Evolutionary conservation across 1,140 invertebrate species (phyloP), one percentile per base, ranked within the genome.

Genomic region (Zaprionus ghesquierei): DNA sequence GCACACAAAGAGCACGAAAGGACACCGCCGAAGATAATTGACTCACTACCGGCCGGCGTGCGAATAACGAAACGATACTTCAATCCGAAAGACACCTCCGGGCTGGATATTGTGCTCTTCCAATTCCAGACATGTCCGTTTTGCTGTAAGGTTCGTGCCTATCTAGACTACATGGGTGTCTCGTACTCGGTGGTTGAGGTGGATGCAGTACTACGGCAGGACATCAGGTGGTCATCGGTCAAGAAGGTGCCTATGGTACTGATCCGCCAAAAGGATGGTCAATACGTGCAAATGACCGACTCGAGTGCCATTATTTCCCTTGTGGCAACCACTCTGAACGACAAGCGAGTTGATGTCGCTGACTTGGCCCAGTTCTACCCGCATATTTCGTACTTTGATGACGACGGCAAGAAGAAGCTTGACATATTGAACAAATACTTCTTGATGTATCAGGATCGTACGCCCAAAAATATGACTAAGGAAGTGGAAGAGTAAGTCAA

Each of bases 61-160:
- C 89, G 92, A 38, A 61, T 94, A 18, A 82, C 95, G 0, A 93
- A 93, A 59, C 87, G 95, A 94, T 92, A 96, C 59, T 75, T 94
- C 6, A 95, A 93, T 90, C 93, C 94, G 9, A 93, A 94, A 15
- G 96, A 98, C 92, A 93, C 93, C 5, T 95, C 94, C 60, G 95
- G 95, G 10, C 93, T 99, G 50, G 95, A 98, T 79, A 92, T 99
- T 15, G 96, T 96, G 1, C 92, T 99, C 22, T 99, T 96, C 91
- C 98, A 99, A 93, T 99, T 98, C 92, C 96, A 98, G 86, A 98
- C 97, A 3, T 99, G 98, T 92, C 99, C 99, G 29, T 99, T 99
- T 92, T 99, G 99, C 92, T 99, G 98, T 89, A 99, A 99, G 94
- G 97, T 99, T 0, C 94, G 99, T 70, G 96, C 97, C 15, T 97